Base-by-base conservation (phyloP, 1,140 invertebrate genomes). In the Magallana ariakensis region DNA sequence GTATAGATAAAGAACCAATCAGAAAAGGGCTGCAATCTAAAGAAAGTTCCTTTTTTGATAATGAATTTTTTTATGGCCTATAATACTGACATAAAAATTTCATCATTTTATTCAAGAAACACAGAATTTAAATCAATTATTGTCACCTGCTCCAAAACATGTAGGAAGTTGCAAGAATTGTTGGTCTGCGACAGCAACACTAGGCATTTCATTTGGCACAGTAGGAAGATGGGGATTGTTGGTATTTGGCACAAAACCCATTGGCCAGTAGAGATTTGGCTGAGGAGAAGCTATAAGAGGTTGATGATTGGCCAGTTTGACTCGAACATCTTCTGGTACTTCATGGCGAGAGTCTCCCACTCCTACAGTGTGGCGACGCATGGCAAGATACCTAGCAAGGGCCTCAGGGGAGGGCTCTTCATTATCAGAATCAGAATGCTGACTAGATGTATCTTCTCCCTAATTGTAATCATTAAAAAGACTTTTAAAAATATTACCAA, bases 121-220 rank as follows among this genome's bases (percentile, higher is more conserved):
- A 4, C 33, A 46, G 33, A 5, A 46, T 46, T 46, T 46, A 46
- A 46, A 46, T 46, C 33, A 46, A 46, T 46, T 46, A 46, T 46
- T 90, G 96, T 96, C 93, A 98, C 97, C 97, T 90, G 97, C 97
- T 87, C 97, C 97, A 96, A 98, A 97, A 11, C 97, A 97, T 84
- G 97, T 96, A 1, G 98, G 98, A 60, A 98, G 98, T 94, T 98
- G 98, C 60, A 99, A 95, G 89, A 99, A 95, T 92, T 98, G 98
- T 95, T 99, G 98, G 57, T 84, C 88, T 53, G 80, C 46, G n/a
- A 87, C 58, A 66, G 87, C 89, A 80, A 88, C n/a, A 83, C 82
- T 88, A 11, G 83, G 88, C 58, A 88, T 85, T n/a, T 87, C 90
- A 81, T 85, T 90, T 84, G 85, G 89, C 54, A 87, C 58, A n/a